Conservation (phyloP, 2,797 vertebrate species). For the Mionectes olivaceus region DNA sequence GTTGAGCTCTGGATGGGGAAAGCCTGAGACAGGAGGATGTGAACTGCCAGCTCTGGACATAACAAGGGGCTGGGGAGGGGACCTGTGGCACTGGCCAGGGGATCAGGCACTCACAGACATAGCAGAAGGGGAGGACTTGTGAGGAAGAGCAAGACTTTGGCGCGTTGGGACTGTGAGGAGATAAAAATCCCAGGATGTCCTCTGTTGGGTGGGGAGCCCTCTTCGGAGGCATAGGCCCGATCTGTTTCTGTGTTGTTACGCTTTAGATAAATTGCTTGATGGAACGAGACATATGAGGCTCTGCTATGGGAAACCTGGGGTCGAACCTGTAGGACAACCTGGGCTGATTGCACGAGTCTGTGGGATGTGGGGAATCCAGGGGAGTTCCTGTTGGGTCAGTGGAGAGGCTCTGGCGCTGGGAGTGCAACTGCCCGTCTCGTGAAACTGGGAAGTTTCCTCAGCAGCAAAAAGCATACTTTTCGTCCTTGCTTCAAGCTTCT, state of each 20-base stretch:
- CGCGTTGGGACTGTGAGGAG: not conserved
- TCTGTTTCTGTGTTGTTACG: too few relatives aligned
- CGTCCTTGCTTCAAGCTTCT: not conserved
- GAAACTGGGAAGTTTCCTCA: not conserved
- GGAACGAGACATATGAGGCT: not conserved
- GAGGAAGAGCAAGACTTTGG: not conserved
- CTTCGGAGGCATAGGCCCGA: not conserved
- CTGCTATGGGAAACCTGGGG: not conserved
- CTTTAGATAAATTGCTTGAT: too few relatives aligned
- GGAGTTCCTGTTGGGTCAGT: not conserved
- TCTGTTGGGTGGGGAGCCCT: not conserved
- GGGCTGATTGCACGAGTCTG: not conserved
- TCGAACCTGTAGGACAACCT: too few relatives aligned
- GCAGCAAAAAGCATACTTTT: fast-evolving
- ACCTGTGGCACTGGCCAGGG: not conserved
- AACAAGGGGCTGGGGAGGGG: not conserved
- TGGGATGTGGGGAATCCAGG: not conserved
- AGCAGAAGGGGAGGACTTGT: too few relatives aligned
- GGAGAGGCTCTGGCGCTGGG: not conserved
- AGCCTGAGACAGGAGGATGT: not conserved
- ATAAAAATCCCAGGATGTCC: not conserved
- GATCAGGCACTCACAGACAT: not conserved
- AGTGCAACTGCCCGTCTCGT: too few relatives aligned
- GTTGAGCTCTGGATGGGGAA: not conserved
- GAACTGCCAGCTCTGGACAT: not conserved